Base-by-base conservation (phyloP, 2,888 invertebrate genomes). In the Acleris literana region DNA sequence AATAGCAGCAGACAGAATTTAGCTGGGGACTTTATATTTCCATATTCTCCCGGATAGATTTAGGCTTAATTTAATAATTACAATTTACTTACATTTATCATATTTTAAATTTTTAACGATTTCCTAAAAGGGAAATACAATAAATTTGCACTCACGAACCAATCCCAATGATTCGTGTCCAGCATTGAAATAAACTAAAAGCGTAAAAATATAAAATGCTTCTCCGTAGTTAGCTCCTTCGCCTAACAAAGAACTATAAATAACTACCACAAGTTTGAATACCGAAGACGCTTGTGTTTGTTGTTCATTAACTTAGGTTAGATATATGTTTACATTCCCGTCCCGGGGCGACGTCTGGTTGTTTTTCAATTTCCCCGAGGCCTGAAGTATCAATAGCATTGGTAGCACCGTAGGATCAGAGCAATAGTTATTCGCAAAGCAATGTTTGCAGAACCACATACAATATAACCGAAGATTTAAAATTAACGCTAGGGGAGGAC, bases 301-400 rank as follows among this genome's bases (percentile, higher is more conserved):
- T 62, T 66, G 57, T 62, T 66, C 57, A 62, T 65, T 61, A 65
- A 65, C 60, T 56, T 66, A 55, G 62, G 61, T 62, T 56, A 53
- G 46, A 66, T 57, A 62, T 46, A 62, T 66, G 66, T 61, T 66
- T 66, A 57, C 52, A 33, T 48, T 48, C 29, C 20, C 33, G 39
- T 66, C 66, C 61, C 57, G 39, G 17, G 62, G 66, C 66, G 66
- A 62, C 17, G 39, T 16, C 48, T 61, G 22, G 66, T 53, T 66
- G 66, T 62, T 66, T 65, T 66, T 66, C 66, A 62, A 66, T 66
- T 66, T 66, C 66, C 66, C 66, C 53, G 48, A 62, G 66, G 66
- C 55, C 65, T 61, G 55, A 61, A 61, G 55, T 55, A 61, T 61
- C 55, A 61, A 65, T 65, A 61, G 60, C 55, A 51, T 61, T 51